Evolutionary conservation across 2,797 vertebrate genomes (phyloP).

Genomic region (Lacerta agilis): DNA sequence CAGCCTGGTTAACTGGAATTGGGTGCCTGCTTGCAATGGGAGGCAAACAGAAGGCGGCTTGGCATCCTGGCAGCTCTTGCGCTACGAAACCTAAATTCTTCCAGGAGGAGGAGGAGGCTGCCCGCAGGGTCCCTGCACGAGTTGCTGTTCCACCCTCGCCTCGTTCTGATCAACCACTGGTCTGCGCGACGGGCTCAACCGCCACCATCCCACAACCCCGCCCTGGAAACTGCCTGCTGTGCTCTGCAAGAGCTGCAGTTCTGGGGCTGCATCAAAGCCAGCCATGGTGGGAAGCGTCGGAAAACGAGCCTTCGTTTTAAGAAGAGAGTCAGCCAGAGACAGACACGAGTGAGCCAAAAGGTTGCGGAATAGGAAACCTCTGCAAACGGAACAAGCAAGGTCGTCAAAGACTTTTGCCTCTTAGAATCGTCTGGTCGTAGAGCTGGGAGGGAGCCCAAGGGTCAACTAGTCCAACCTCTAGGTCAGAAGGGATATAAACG

Average conservation of each 20-base stretch:
- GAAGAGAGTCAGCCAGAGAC: not conserved
- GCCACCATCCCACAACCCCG: not conserved
- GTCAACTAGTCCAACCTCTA: too few species aligned
- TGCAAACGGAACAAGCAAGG: too few species aligned
- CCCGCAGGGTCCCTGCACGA: not conserved
- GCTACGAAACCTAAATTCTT: not conserved
- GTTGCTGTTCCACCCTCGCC: not conserved
- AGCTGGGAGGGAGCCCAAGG: too few species aligned
- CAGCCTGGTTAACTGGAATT: not conserved
- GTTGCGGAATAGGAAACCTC: not conserved
- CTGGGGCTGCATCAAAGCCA: not conserved
- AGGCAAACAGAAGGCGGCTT: not conserved
- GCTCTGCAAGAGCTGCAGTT: not conserved
- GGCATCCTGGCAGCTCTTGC: too few species aligned
- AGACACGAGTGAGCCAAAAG: not conserved
- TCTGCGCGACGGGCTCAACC: not conserved
- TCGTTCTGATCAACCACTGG: not conserved
- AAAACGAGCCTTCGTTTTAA: not conserved
- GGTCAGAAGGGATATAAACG: too few species aligned
- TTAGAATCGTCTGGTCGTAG: too few species aligned
- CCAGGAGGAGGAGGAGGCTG: too few species aligned
- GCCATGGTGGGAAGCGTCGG: not conserved
- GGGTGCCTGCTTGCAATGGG: not conserved
- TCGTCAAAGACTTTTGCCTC: too few species aligned
- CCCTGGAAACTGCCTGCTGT: not conserved